Conservation (phyloP, 2,797 vertebrate genomes). For the Mormyrops attenuatus region DNA sequence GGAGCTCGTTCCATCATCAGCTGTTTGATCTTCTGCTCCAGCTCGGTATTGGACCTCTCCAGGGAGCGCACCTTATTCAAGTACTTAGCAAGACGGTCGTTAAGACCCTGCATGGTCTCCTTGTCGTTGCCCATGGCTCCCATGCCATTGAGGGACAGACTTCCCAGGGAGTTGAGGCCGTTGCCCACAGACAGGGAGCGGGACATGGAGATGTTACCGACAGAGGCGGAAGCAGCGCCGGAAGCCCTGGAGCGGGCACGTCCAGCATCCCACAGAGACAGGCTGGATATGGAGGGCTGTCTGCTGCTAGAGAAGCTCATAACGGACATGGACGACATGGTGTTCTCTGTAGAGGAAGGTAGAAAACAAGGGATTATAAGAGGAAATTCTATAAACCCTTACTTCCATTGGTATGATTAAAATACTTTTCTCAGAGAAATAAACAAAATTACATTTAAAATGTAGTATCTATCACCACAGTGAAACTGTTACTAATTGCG, state of each 20-base stretch:
- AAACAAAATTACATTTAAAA: not conserved
- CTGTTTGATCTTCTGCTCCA: slow-evolving; percentile 70
- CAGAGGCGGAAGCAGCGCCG: slow-evolving; percentile 50
- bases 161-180: slow-evolving; percentile 50
- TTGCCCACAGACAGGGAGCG: slow-evolving; percentile 57
- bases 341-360: not conserved
- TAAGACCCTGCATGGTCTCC: slow-evolving; percentile 69
- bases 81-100: slow-evolving; percentile 67
- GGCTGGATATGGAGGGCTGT: slow-evolving; percentile 67
- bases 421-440: not conserved
- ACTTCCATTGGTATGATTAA: not conserved
- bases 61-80: slow-evolving; percentile 67
- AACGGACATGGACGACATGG: slow-evolving; percentile 61
- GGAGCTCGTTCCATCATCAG: slow-evolving; percentile 60
- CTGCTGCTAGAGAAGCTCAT: slow-evolving; percentile 61
- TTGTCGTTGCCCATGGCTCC: slow-evolving; percentile 53
- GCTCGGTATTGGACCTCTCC: slow-evolving; percentile 66
- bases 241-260: slow-evolving; percentile 61
- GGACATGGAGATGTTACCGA: slow-evolving; percentile 48
- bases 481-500: not conserved
- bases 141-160: slow-evolving; percentile 54
- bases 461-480: not conserved
- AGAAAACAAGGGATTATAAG: not conserved
- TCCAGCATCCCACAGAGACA: slow-evolving; percentile 56
- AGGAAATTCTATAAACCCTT: not conserved